Conservation (phyloP, 2,113 vertebrate genomes). For the Pyxicephalus adspersus region DNA sequence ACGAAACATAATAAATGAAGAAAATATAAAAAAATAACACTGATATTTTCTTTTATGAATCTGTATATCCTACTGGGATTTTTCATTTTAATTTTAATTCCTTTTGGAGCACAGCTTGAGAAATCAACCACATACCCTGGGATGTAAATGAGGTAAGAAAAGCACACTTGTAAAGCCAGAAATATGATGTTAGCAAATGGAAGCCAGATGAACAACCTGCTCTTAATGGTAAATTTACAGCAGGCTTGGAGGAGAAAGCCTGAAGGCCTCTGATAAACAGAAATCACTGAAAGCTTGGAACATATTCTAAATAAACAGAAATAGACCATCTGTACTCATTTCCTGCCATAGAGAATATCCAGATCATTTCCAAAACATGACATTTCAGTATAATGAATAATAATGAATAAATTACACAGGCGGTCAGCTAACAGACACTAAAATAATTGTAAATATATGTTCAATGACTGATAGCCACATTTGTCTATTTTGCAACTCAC, state of each 20-base stretch:
- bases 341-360: neutral
- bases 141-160: no score
- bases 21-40: no score
- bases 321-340: slow-evolving; percentile 18
- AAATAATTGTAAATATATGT: neutral
- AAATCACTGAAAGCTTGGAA: slow-evolving; percentile 4
- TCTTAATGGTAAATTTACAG: neutral
- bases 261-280: slow-evolving; percentile 12
- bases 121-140: no score
- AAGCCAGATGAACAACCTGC: no score
- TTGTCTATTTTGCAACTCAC: slow-evolving; percentile 67
- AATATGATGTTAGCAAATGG: no score
- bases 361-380: neutral
- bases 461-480: neutral
- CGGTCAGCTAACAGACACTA: neutral
- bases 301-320: neutral
- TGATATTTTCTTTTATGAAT: no score
- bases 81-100: no score
- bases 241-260: slow-evolving; percentile 7
- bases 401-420: neutral
- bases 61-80: no score
- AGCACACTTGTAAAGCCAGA: no score
- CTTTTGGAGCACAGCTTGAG: no score
- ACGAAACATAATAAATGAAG: no score
- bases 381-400: slow-evolving; percentile 14